A percentile compares a stretch with the other conserved stretches of the same genome.
Conservation (phyloP, 2,797 vertebrate genomes). For the Ceryle rudis region DNA sequence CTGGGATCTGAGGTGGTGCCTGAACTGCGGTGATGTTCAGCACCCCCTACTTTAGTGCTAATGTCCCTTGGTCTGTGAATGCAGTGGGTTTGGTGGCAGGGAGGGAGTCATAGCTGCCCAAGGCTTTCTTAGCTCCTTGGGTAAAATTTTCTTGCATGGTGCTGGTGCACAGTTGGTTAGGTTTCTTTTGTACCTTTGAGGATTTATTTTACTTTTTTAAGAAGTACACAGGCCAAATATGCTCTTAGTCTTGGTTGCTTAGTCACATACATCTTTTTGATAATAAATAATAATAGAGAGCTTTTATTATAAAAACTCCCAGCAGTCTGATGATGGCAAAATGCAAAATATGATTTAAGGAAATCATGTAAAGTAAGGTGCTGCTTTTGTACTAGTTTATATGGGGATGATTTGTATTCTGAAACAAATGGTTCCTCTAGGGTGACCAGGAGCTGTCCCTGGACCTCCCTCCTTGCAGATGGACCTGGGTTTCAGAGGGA, state of each 20-base stretch:
- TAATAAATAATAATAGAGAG: not conserved
- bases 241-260: not conserved
- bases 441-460: not conserved
- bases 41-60: not conserved
- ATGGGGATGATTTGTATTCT: not conserved
- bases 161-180: not conserved
- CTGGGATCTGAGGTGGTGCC: not conserved
- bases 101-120: rapidly evolving
- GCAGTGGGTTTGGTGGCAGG: not conserved
- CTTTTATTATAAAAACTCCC: not conserved
- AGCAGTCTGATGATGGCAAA: not conserved
- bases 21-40: not conserved
- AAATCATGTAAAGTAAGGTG: not conserved
- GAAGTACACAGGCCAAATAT: not conserved
- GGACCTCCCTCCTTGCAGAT: not conserved
- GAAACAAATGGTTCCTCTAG: not conserved
- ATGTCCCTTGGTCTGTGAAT: not conserved
- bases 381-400: not conserved
- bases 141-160: not conserved
- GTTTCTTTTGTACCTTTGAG: not conserved
- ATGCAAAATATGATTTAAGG: not conserved
- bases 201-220: not conserved
- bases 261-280: not conserved
- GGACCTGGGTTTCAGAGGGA: not conserved
- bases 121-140: not conserved